These are phyloP conservation scores for Haemorhous mexicanus DNA, from an alignment of 2,113 vertebrate genomes.

Conservation along the genomic window DNA sequence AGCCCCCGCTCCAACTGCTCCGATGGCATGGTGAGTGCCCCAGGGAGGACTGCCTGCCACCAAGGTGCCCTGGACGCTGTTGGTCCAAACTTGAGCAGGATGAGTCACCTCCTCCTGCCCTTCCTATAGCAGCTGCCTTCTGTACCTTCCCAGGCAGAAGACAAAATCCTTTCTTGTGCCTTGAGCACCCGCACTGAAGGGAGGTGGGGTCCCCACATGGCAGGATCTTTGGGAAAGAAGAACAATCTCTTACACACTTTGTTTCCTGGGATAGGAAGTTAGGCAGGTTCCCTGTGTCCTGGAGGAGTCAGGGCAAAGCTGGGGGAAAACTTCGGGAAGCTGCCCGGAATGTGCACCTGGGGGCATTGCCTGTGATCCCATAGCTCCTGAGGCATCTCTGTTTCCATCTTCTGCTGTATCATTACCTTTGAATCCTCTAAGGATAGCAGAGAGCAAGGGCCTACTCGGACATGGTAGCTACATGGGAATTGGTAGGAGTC, in stretches of 20 bases:
- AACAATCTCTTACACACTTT: neutral
- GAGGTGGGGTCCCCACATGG: neutral
- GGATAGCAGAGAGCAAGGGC: neutral
- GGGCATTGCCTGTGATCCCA: accelerated
- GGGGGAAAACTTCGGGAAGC: neutral
- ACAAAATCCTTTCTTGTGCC: neutral
- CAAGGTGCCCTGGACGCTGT: neutral
- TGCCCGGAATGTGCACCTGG: neutral
- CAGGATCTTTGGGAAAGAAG: neutral
- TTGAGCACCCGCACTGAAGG: neutral
- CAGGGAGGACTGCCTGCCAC: neutral
- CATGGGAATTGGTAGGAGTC: neutral
- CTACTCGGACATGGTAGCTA: neutral
- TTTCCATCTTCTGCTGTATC: neutral
- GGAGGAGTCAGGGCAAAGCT: neutral
- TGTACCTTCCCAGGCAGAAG: neutral
- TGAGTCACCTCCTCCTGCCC: neutral
- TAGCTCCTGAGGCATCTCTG: neutral
- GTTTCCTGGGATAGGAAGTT: neutral
- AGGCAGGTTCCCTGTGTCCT: neutral
- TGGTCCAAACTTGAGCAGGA: neutral
- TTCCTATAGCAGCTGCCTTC: neutral
- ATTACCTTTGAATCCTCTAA: neutral
- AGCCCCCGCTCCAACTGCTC: slow-evolving; percentile 96
- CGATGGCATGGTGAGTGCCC: slow-evolving; percentile 91